These are phyloP conservation scores for Pempheris klunzingeri DNA, from an alignment of 2,797 vertebrate genomes.

Conservation along the genomic window DNA sequence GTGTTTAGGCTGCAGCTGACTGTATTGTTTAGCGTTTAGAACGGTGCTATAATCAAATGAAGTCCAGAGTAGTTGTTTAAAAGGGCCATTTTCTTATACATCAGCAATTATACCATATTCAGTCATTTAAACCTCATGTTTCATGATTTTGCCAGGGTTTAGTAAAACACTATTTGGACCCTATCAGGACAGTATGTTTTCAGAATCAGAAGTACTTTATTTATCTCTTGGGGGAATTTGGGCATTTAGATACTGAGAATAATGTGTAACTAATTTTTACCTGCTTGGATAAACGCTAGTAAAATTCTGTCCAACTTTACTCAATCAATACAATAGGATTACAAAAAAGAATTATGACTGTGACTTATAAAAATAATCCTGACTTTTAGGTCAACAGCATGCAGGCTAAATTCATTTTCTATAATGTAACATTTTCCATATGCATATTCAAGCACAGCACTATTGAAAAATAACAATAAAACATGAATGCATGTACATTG, in stretches of 20 bases:
- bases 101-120: background rate
- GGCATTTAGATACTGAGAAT: background rate
- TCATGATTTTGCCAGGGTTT: background rate
- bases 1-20: slow-evolving; percentile 16
- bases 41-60: too few species aligned
- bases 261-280: background rate
- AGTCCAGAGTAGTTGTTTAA: background rate
- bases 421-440: background rate
- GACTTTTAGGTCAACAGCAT: background rate
- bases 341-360: background rate
- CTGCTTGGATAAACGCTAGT: background rate
- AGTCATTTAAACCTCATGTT: background rate
- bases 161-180: background rate
- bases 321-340: background rate
- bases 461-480: slow-evolving; percentile 6
- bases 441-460: background rate
- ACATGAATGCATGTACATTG: background rate
- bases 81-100: background rate
- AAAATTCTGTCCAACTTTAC: background rate
- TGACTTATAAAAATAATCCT: background rate
- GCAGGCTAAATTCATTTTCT: background rate
- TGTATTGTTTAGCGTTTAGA: too few species aligned
- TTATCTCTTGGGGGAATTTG: too few species aligned
- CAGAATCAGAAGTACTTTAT: too few species aligned
- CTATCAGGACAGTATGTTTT: background rate